A percentile compares a stretch with the other conserved stretches of the same genome.
Conservation (phyloP, 2,888 invertebrate genomes). For the Serripes groenlandicus region DNA sequence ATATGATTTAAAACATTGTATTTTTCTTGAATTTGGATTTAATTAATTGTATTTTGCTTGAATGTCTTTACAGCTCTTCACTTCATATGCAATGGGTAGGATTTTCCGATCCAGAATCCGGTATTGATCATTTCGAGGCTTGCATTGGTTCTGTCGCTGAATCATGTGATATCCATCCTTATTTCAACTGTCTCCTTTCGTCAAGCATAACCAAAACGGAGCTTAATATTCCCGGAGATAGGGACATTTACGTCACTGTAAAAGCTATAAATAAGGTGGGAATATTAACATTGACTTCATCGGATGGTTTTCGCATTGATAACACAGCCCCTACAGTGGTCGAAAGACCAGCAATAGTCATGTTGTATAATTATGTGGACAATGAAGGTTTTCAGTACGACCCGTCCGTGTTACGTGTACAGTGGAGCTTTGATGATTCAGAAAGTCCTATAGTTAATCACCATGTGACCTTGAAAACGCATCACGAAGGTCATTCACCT, state of each 20-base stretch:
- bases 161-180: conserved; percentile 47
- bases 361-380: background rate
- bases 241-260: conserved; percentile 41
- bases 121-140: conserved; percentile 46
- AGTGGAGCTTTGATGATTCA: conserved; percentile 55
- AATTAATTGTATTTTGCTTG: too few relatives aligned
- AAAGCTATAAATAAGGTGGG: conserved; percentile 54
- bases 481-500: conserved; percentile 54
- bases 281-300: conserved; percentile 19
- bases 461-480: conserved; percentile 43
- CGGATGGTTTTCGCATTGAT: conserved; percentile 52
- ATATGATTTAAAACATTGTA: too few relatives aligned
- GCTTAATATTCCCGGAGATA: conserved; percentile 29
- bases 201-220: conserved; percentile 33
- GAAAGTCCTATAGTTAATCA: conserved; percentile 59
- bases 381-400: conserved; percentile 44
- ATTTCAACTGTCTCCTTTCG: conserved; percentile 30
- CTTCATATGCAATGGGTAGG: conserved; percentile 41
- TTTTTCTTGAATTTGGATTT: too few relatives aligned
- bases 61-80: conserved; percentile 37
- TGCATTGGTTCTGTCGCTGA: conserved; percentile 25
- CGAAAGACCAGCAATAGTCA: conserved; percentile 19
- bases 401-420: conserved; percentile 44
- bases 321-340: conserved; percentile 39
- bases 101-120: conserved; percentile 54